Base-by-base conservation (phyloP, 2,888 invertebrate species). In the Trachelus iudaicus region DNA sequence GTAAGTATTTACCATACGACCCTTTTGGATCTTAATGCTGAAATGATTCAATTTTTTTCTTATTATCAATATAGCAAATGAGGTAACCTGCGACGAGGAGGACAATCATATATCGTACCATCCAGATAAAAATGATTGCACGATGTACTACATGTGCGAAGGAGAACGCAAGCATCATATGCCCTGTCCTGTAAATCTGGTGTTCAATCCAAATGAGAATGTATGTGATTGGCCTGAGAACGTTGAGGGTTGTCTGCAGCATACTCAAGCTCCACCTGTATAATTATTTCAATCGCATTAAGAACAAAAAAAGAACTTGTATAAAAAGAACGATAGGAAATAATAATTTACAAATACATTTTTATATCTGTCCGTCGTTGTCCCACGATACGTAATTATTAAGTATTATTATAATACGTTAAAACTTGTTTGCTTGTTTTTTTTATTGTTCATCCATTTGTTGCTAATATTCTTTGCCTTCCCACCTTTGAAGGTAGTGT, bases 191-290 rank as follows among this genome's bases (percentile, higher is more conserved):
- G 94, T 95, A 76, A 97, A 98, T 92, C 94, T 98, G 80, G 98
- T 98, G 23, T 98, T 98, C 92, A 98, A 98, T 91, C 95, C 95
- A 69, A 96, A 97, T 87, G 97, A 98, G 89, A 98, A 97, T 89
- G 98, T 98, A 13, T 98, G 98, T 90, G 98, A 98, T 92, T 98
- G 98, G 98, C 97, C 98, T 0, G 98, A 98, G 89, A 98, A 98
- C 88, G 98, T 98, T 0, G 97, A 97, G 90, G 96, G 97, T 33
- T 98, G 98, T 87, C 93, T 94, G 87, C 94, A 94, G 79, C 95
- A 94, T 87, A 95, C 95, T 77, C 94, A 93, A 85, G 95, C 95
- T 75, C 95, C 95, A 75, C 94, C 94, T 71, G 89, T 88, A 73
- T 90, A 87, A 86, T 73, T 73, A 69, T 33, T 33, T 35, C 73